phyloP scores from a whole-genome alignment of 2,888 invertebrate genomes.

The Mythimna impura region DNA sequence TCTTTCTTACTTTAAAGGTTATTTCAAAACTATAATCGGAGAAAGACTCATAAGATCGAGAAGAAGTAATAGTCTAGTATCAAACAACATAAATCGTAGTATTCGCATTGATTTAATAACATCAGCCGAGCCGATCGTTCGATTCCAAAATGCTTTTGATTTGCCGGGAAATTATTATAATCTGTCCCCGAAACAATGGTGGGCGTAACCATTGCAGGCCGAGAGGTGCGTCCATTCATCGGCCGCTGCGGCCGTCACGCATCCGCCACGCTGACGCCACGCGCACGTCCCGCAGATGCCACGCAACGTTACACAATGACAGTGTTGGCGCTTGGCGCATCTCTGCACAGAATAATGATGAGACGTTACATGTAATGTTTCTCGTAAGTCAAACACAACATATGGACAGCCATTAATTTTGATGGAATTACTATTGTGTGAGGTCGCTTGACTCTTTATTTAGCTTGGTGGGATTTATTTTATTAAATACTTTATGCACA shows the following conservation, averaged over 20 bases:
- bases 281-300: conserved; percentile 54
- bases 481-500: conserved; percentile 30
- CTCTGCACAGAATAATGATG: conserved; percentile 77
- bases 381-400: conserved; percentile 73
- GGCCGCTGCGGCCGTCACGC: conserved; percentile 52
- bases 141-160: conserved; percentile 89
- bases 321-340: conserved; percentile 72
- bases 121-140: conserved; percentile 82
- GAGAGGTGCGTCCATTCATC: conserved; percentile 69
- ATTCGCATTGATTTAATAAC: conserved; percentile 84
- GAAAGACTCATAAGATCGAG: background rate
- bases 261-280: conserved; percentile 43
- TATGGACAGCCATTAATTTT: conserved; percentile 73
- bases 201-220: conserved; percentile 74
- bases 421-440: conserved; percentile 71
- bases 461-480: conserved; percentile 35
- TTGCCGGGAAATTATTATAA: conserved; percentile 88
- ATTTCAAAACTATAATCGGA: background rate
- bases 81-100: conserved; percentile 65
- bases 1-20: too few relatives aligned
- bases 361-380: conserved; percentile 71
- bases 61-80: conserved; percentile 53
- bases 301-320: conserved; percentile 72
- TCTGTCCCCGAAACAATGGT: conserved; percentile 86
- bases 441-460: conserved; percentile 54